Base-by-base conservation (phyloP, 2,888 invertebrate species). In the Drosophila fulvimacula region DNA sequence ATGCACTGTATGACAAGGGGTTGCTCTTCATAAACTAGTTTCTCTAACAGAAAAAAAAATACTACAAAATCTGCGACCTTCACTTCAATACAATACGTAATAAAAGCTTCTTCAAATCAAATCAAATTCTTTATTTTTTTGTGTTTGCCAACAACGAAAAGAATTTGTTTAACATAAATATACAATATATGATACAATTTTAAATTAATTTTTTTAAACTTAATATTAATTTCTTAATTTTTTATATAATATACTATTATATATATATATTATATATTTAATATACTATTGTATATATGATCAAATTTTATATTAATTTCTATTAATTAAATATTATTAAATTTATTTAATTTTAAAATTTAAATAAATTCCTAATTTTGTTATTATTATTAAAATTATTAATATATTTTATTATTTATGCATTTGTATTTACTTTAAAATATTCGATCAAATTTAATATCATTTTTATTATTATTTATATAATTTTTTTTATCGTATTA, bases 1-100 rank as follows among this genome's bases (percentile, higher is more conserved):
- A 71, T 68, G 85, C 58, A 84, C 82, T 64, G 10, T 6, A 4
- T 11, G 34, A 48, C 11, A 30, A 44, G 38, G 48, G 44, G 32
- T 52, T 52, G 36, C 15, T 65, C 41, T 42, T 10, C 30, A 46
- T 21, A 32, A 39, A 46, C 30, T 27, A 36, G 56, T 36, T 34
- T 56, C 5, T 21, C n/a, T 24, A 1, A 27, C 10, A 17, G 52
- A 3, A 17, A 36, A 17, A 39, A 1, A 24, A 38, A n/a, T n/a
- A 1, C 13, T 9, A 17, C 2, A 9, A 53, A 5, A 2, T 21
- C 34, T n/a, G n/a, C 48, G 48, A 36, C 51, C 51, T 52, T 52
- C 34, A 36, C 51, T 52, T 36, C 9, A 36, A 52, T 52, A 52
- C 24, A 52, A 36, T n/a, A 36, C n/a, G 21, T n/a, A 36, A 52